Percentiles rank a stretch among this genome's conserved stretches.
phyloP scores from a whole-genome alignment of 2,888 invertebrate species.

The Kryphioiulus occultus region DNA sequence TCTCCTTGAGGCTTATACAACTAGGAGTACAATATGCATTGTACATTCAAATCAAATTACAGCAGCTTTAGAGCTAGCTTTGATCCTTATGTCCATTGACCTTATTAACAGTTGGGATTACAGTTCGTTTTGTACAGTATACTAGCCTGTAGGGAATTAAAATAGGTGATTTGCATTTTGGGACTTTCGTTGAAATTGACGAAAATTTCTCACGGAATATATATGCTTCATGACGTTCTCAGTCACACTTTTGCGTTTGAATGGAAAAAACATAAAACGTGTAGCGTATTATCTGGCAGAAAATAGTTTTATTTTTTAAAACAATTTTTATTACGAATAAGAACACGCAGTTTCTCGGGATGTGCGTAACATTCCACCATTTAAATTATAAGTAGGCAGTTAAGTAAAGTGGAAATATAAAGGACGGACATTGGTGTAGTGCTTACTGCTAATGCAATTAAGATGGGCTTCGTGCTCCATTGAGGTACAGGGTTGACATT shows the following conservation, averaged over 20 bases:
- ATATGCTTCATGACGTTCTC: too few relatives aligned
- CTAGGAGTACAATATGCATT: background rate
- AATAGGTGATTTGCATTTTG: slow-evolving; percentile 16
- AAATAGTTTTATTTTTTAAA: slow-evolving; percentile 27
- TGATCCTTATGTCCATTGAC: background rate
- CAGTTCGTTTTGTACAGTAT: too few relatives aligned
- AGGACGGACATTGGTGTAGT: background rate
- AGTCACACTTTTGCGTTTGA: too few relatives aligned
- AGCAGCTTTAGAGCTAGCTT: background rate
- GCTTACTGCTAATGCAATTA: background rate
- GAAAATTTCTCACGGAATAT: too few relatives aligned
- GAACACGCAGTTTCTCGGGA: background rate
- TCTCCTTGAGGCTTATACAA: background rate
- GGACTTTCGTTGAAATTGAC: background rate
- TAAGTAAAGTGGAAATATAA: background rate
- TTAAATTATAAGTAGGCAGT: background rate
- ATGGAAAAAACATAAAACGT: background rate
- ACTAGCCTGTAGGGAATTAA: background rate
- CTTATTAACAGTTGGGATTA: background rate
- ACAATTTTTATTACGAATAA: slow-evolving; percentile 40
- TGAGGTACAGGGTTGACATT: slow-evolving; percentile 10
- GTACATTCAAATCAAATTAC: background rate
- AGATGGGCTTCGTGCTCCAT: background rate
- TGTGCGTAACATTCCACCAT: background rate
- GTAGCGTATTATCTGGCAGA: background rate